These are phyloP conservation scores for Tyria jacobaeae DNA, from an alignment of 2,888 invertebrate genomes.

Conservation along the genomic window DNA sequence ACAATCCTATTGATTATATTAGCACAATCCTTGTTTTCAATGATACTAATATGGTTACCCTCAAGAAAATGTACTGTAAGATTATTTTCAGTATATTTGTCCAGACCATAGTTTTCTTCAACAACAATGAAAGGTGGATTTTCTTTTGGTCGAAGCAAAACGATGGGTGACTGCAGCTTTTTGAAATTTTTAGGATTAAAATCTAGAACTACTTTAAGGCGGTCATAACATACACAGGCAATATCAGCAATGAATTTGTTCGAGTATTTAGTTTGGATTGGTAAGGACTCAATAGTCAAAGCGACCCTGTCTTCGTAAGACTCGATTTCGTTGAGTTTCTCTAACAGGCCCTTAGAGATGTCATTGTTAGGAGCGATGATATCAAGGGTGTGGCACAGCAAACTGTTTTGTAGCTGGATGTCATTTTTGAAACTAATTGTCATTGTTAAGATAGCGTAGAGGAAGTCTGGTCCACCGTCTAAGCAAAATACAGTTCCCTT, in stretches of 20 bases:
- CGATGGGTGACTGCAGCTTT: conserved; percentile 86
- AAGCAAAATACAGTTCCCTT: conserved; percentile 90
- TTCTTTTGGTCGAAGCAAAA: conserved; percentile 88
- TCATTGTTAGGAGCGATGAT: conserved; percentile 76
- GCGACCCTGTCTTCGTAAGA: conserved; percentile 87
- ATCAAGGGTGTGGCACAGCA: conserved; percentile 86
- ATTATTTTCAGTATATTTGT: conserved; percentile 84
- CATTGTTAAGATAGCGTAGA: conserved; percentile 85
- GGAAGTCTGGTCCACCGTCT: conserved; percentile 93
- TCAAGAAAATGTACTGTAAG: conserved; percentile 89
- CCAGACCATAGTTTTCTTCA: conserved; percentile 89
- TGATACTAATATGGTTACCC: conserved; percentile 90
- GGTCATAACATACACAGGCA: conserved; percentile 72
- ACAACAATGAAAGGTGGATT: conserved; percentile 79
- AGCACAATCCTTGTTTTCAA: conserved; percentile 88
- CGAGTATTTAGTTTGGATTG: conserved; percentile 73
- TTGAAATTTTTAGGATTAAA: conserved; percentile 77
- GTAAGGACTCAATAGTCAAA: conserved; percentile 70
- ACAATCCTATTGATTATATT: conserved; percentile 87
- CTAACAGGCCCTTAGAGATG: conserved; percentile 65
- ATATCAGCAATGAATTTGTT: conserved; percentile 63
- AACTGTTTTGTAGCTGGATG: conserved; percentile 83
- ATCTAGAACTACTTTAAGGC: conserved; percentile 83
- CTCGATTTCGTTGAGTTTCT: conserved; percentile 81
- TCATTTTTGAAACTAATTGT: conserved; percentile 78